phyloP scores from a whole-genome alignment of 2,797 vertebrate genomes.

The Rhabdophis nuchalis region DNA sequence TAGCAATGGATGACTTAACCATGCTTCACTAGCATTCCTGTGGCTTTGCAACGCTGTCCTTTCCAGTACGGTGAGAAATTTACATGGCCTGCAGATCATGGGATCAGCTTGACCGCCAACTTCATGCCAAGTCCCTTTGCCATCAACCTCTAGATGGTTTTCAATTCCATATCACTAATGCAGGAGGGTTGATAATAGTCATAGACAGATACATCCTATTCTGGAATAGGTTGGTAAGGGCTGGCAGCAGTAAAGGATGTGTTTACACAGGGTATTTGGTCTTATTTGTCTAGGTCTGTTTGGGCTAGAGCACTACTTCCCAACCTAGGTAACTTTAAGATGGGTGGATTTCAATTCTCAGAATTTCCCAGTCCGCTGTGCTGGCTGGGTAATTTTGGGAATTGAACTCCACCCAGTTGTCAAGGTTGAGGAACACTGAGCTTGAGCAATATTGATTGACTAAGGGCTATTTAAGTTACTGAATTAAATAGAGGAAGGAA shows the following conservation, averaged over 20 bases:
- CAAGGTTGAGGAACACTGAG: background rate
- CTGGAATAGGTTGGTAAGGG: background rate
- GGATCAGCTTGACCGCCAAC: background rate
- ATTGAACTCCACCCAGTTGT: background rate
- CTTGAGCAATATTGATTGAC: background rate
- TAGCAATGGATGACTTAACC: constrained; percentile 21
- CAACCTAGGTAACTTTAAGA: background rate
- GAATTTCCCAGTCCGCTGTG: background rate
- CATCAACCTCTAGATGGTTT: background rate
- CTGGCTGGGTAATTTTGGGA: background rate
- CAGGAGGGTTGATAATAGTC: background rate
- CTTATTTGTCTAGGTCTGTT: background rate
- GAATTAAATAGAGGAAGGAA: background rate
- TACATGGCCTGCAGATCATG: accelerated
- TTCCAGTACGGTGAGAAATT: background rate
- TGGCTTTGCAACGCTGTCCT: background rate
- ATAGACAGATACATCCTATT: background rate
- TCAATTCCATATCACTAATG: background rate
- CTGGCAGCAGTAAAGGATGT: background rate
- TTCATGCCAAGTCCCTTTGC: background rate
- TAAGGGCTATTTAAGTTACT: background rate
- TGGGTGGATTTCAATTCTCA: background rate
- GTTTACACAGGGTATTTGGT: background rate
- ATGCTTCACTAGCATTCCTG: constrained; percentile 15
- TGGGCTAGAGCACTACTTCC: background rate